Base-by-base conservation (phyloP, 2,888 invertebrate genomes). In the Athetis lepigone region DNA sequence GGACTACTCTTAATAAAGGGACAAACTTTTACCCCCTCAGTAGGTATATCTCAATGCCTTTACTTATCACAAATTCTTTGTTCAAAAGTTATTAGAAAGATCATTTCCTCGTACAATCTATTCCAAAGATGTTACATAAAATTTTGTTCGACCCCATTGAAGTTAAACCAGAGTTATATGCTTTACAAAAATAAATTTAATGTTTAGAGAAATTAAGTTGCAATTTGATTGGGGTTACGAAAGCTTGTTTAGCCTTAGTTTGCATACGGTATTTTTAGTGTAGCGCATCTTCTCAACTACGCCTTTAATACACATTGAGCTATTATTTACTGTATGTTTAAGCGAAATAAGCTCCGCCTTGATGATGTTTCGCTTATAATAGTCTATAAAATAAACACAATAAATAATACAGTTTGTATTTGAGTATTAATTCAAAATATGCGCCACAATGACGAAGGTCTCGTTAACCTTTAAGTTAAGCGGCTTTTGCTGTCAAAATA, bases 341-440 rank as follows among this genome's bases (percentile, higher is more conserved):
- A 58, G 45, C 6, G 21, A 45, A 54, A 45, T 43, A 54, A 49
- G 42, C 50, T 27, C 66, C 55, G 29, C 54, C 69, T 69, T 60
- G 39, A 18, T 55, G 25, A 61, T 68, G 64, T 70, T 61, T 25
- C 37, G 49, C 39, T 58, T 27, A 42, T 57, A 68, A 56, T 63
- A 63, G 47, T 21, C 25, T 39, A 54, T 61, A 45, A 51, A 69
- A 64, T 76, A 71, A 74, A 77, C 52, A 70, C 49, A 74, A 69
- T 78, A 76, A 70, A 80, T 74, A 74, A 63, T 51, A 57, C 67
- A 45, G 56, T 61, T 76, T 75, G 81, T 85, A 88, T 88, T 86
- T 84, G 82, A 88, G 89, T 88, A 90, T 90, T 90, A 86, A 91
- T 90, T 91, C 84, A 80, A 88, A 89, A 86, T 89, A 90, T 89